phyloP scores from a whole-genome alignment of 2,797 vertebrate genomes.

The Siniperca undulata region DNA sequence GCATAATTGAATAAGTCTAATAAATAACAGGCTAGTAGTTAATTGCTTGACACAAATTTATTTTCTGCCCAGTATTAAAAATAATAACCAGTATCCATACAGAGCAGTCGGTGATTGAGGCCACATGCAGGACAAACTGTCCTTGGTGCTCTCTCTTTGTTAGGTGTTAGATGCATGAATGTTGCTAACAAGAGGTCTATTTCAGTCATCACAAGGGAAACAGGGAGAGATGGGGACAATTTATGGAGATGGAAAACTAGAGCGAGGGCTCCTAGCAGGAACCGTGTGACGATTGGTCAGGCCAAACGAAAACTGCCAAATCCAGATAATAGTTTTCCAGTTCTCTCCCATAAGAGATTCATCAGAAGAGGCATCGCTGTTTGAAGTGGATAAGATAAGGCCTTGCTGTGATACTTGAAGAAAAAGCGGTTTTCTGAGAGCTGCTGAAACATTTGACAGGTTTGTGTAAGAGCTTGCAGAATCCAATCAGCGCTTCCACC shows the following conservation, averaged over 20 bases:
- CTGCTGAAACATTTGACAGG: conserved; percentile 66
- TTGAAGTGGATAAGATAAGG: conserved; percentile 74
- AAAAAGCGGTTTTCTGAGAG: conserved; percentile 45
- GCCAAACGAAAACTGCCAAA: conserved; percentile 69
- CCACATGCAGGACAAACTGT: conserved; percentile 43
- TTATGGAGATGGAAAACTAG: conserved; percentile 49
- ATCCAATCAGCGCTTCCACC: conserved; percentile 62
- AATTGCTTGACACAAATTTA: conserved; percentile 14
- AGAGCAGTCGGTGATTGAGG: conserved; percentile 34
- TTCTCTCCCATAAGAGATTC: conserved; percentile 74
- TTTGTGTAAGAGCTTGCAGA: conserved; percentile 53
- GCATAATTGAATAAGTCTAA: background rate
- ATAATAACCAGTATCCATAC: conserved; percentile 29
- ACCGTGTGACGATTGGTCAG: conserved; percentile 42
- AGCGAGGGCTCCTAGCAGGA: conserved; percentile 38
- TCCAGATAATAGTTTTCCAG: conserved; percentile 77
- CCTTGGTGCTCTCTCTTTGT: conserved; percentile 31
- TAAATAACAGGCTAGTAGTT: background rate
- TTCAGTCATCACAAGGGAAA: conserved; percentile 52
- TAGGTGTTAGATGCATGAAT: conserved; percentile 30
- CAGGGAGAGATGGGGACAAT: conserved; percentile 48
- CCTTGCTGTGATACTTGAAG: conserved; percentile 63
- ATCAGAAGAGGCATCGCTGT: conserved; percentile 70
- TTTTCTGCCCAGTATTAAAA: conserved; percentile 22
- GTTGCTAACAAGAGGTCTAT: conserved; percentile 50